Percentiles rank a stretch among this genome's conserved stretches.
phyloP scores from a whole-genome alignment of 2,797 vertebrate genomes.

The Xenopus petersii region DNA sequence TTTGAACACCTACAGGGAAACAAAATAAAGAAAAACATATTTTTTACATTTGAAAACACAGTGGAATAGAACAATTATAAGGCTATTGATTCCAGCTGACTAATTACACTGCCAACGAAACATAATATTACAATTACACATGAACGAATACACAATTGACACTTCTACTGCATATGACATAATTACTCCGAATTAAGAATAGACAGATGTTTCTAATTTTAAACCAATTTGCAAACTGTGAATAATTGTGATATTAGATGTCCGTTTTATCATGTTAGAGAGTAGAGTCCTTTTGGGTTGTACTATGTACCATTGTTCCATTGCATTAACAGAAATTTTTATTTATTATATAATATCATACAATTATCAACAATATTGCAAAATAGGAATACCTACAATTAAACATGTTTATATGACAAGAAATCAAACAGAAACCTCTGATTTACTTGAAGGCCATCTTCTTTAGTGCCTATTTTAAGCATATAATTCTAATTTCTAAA shows the following conservation, averaged over 20 bases:
- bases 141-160: background rate
- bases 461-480: too few species aligned
- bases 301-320: too few species aligned
- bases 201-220: background rate
- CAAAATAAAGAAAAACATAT: slow-evolving; percentile 4
- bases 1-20: slow-evolving; percentile 80
- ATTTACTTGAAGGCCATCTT: too few species aligned
- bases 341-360: too few species aligned
- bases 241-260: background rate
- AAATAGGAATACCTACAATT: too few species aligned
- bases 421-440: too few species aligned
- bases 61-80: background rate
- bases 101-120: background rate
- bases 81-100: background rate
- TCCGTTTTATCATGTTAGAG: background rate
- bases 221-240: background rate
- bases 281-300: too few species aligned
- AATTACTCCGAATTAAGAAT: background rate
- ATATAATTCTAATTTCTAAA: too few species aligned
- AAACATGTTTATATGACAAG: too few species aligned
- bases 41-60: background rate
- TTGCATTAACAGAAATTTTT: too few species aligned
- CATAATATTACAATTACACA: background rate
- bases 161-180: background rate
- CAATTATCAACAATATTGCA: too few species aligned